Base-by-base conservation (phyloP, 2,888 invertebrate genomes). In the Pasiphila rectangulata region DNA sequence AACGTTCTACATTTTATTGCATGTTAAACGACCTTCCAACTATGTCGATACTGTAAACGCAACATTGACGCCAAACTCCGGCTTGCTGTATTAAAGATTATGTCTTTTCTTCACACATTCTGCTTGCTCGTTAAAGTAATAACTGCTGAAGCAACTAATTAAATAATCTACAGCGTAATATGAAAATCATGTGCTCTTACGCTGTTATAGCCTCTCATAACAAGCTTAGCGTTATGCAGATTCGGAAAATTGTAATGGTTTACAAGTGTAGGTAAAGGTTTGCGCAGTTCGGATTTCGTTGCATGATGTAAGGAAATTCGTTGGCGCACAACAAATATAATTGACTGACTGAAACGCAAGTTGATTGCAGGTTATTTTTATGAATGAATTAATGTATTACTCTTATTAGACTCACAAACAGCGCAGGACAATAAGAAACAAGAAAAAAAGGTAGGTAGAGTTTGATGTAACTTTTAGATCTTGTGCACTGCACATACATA, bases 211-310 rank as follows among this genome's bases (percentile, higher is more conserved):
- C 12, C 9, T 16, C 9, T 16, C 15, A n/a, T 16, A 29, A 35
- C 29, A 5, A 41, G 27, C 38, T 6, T 16, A 30, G 5, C 32
- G 32, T 44, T 48, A 47, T 44, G 47, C 37, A 48, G 17, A 42
- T 45, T 27, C 23, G 16, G 24, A 24, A 21, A 32, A 23, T 30
- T 16, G 32, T 41, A 32, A 41, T 23, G 40, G 30, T 40, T 38
- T 29, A 44, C 16, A 24, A 13, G 35, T 12, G 34, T 7, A 13
- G 13, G 21, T n/a, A 37, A 13, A 6, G 24, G 24, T 24, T 34
- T 27, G 4, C 15, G 9, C 5, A 13, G 10, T 38, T 17, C 25
- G 25, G 17, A 27, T 38, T 15, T 25, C 12, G 16, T 12, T 25
- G 24, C 37, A 32, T n/a, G n/a, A n/a, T n/a, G n/a, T n/a, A n/a